Percentiles rank a stretch among this genome's conserved stretches.
These are phyloP conservation scores for Drosophila melanogaster DNA, from an alignment of 1,140 invertebrate genomes.

Conservation along the genomic window Release_6_plus_ISO1_MT NC_004354.4:21483001-21483500, in stretches of 20 bases:
- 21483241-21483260: constrained; percentile 41
- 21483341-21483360: not conserved
- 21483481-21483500: constrained; percentile 33
- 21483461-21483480: constrained; percentile 26
- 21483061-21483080: constrained; percentile 29
- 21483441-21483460: constrained; percentile 1
- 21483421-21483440: not conserved
- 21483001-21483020: constrained; percentile 32
- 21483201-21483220: constrained; percentile 49
- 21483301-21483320: constrained; percentile 82
- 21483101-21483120: not conserved
- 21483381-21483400: not conserved
- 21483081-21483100: not conserved
- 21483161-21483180: constrained; percentile 29
- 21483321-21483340: constrained; percentile 70
- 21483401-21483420: not conserved
- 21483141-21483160: not conserved
- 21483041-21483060: constrained; percentile 32
- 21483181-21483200: constrained; percentile 50
- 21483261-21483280: constrained; percentile 62
- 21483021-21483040: constrained; percentile 67
- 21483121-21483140: constrained; percentile 16
- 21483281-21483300: constrained; percentile 77
- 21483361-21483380: not conserved
- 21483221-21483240: constrained; percentile 55